Base-by-base conservation (phyloP, 2,113 vertebrate genomes). In the Hiodon tergisus region DNA sequence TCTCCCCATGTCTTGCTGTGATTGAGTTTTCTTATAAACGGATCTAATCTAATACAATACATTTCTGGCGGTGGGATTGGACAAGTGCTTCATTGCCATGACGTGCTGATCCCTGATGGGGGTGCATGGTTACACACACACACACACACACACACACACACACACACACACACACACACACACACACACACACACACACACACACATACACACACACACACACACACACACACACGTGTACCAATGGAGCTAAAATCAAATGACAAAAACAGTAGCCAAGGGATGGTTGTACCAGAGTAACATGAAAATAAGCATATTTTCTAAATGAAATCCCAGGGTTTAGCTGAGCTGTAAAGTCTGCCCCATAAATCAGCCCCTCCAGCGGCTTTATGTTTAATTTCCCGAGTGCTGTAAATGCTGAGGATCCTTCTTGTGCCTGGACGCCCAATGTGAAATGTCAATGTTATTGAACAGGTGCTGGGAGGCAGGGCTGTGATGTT, bases 401-500 rank as follows among this genome's bases (percentile, higher is more conserved):
- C 81, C 82, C 82, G 82, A 86, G 86, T 76, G 82, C 80, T 79
- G 78, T 85, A 82, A 86, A 81, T 76, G 85, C 77, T 76, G 79
- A 68, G 85, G 85, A 82, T 79, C 83, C 84, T 81, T 62, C 47
- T 78, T 17, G 72, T 83, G 82, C 76, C 58, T 10, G 77, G 79
- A 85, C 85, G 78, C 83, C 85, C 85, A 89, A 88, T 89, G 87
- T 86, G 86, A 91, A 88, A 90, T 90, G 89, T 90, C 89, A 89
- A 81, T 88, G 88, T 89, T 91, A 90, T 91, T 90, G 88, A 90
- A 90, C 88, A 87, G 88, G 89, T 87, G 86, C 89, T 87, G 88
- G 82, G 80, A 87, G 85, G 86, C 88, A 83, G 62, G 52, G 10
- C 13, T 73, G 72, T 60, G 17, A 57, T 50, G 72, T 11, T 74